These are phyloP conservation scores for Parazoanthus darwini DNA, from an alignment of 92 coral and sea anemone genomes.

Conservation along the genomic window DNA sequence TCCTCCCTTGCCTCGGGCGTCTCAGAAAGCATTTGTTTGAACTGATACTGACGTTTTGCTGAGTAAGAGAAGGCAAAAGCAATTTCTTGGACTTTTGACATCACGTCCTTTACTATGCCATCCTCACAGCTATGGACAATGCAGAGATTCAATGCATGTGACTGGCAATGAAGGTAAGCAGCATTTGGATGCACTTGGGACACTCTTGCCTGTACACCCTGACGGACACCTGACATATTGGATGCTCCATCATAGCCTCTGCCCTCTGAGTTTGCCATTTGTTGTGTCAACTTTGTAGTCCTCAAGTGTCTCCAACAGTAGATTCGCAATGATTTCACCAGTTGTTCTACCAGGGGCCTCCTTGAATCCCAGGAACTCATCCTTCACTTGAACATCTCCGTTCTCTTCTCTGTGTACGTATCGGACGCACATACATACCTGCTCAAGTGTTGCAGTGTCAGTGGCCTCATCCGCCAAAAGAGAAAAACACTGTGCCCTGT, in stretches of 20 bases:
- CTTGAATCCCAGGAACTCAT: conserved; percentile 33
- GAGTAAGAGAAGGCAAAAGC: conserved; percentile 42
- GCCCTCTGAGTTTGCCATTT: conserved; percentile 31
- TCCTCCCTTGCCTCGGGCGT: conserved; percentile 36
- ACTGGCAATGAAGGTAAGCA: conserved; percentile 31
- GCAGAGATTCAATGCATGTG: conserved; percentile 32
- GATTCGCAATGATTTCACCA: conserved; percentile 35
- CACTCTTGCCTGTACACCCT: conserved; percentile 38
- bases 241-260: conserved; percentile 25
- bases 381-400: conserved; percentile 27
- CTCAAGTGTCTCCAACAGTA: conserved; percentile 35
- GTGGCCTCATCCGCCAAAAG: conserved; percentile 39
- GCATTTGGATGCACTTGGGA: conserved; percentile 27
- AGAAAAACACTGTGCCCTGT: conserved; percentile 40
- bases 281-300: conserved; percentile 31
- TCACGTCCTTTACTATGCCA: conserved; percentile 26
- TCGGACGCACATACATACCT: conserved; percentile 37
- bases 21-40: conserved; percentile 22
- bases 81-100: conserved; percentile 38
- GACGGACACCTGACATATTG: conserved; percentile 33
- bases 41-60: conserved; percentile 38
- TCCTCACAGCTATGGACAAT: conserved; percentile 34
- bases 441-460: conserved; percentile 34
- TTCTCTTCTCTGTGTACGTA: conserved; percentile 40
- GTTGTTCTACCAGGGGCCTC: conserved; percentile 38